Base-by-base conservation (phyloP, 2,888 invertebrate genomes). In the Heliconius ismenius region DNA sequence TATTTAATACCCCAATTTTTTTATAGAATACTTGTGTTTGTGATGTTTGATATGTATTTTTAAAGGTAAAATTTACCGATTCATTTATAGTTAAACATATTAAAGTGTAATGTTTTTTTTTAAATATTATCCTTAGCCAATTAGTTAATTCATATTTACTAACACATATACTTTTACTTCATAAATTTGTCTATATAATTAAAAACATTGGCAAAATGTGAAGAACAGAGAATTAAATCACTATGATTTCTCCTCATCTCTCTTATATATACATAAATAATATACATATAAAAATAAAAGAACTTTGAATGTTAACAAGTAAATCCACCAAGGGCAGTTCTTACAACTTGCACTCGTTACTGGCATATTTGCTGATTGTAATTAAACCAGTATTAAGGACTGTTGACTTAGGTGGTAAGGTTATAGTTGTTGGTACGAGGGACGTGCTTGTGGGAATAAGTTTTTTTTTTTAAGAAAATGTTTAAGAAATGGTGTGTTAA, bases 271-370 rank as follows among this genome's bases (percentile, higher is more conserved):
- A n/a, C n/a, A n/a, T n/a, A 9, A 18, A 54, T 9, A 58, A 26
- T 26, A 26, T 10, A 49, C 7, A 18, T 49, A 21, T n/a, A 10
- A 49, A 49, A 49, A 0, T 49, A 18, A 18, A 18, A 3, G n/a
- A n/a, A 10, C 9, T 9, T 58, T 58, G 10, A n/a, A 58, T 3
- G 54, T n/a, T 10, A 4, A n/a, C 9, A n/a, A 24, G 4, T 32
- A 70, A 69, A 49, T 26, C 49, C 82, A 95, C 96, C 82, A 95
- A 97, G 77, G 94, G 98, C 82, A 62, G 60, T 62, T 73, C 85
- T 86, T 89, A 87, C 87, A 80, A 81, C 73, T 76, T 85, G 83
- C 84, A 86, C 86, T 87, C 82, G 84, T 85, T 84, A 83, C 83
- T 65, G 76, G 82, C 76, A 80, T 89, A 82, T 90, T 90, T 90